A percentile compares a stretch with the other conserved stretches of the same genome.
phyloP scores from a whole-genome alignment of 2,797 vertebrate species.

The Lutjanus argentimaculatus region DNA sequence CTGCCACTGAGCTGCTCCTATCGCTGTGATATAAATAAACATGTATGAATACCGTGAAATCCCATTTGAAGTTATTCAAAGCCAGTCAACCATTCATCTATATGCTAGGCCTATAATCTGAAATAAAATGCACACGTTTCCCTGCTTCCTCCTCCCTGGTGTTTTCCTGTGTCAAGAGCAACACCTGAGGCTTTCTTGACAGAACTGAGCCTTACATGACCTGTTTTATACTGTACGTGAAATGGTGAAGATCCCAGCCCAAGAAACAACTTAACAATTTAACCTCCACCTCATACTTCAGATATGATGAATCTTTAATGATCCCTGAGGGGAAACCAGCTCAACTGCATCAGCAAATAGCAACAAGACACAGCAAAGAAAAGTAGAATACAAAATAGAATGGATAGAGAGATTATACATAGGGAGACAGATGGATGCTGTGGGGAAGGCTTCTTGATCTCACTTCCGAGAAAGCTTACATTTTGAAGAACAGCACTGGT shows the following conservation, averaged over 20 bases:
- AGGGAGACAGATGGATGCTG: neutral
- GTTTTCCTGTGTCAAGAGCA: constrained; percentile 14
- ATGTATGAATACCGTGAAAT: constrained; percentile 31
- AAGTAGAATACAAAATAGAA: neutral
- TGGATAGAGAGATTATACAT: neutral
- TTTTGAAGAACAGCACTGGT: neutral
- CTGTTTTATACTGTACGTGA: constrained; percentile 2
- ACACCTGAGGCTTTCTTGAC: constrained; percentile 52
- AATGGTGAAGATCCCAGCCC: constrained; percentile 16
- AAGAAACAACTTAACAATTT: constrained; percentile 39
- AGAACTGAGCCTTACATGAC: constrained; percentile 8
- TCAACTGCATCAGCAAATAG: constrained; percentile 35
- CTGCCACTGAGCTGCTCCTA: constrained; percentile 4
- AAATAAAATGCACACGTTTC: constrained; percentile 27
- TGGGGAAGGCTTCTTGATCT: neutral
- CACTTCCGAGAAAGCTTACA: constrained; percentile 9
- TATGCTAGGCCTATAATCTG: constrained; percentile 22
- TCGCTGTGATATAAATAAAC: constrained; percentile 27
- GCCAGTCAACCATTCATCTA: constrained; percentile 33
- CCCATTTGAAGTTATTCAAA: constrained; percentile 41
- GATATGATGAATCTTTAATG: constrained; percentile 54
- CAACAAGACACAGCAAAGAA: constrained; percentile 8
- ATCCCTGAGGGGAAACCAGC: constrained; percentile 18
- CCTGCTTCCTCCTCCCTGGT: constrained; percentile 13
- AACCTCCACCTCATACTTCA: constrained; percentile 32